Evolutionary conservation across 1,140 invertebrate species (phyloP).

Genomic region (Orius insidiosus): DNA sequence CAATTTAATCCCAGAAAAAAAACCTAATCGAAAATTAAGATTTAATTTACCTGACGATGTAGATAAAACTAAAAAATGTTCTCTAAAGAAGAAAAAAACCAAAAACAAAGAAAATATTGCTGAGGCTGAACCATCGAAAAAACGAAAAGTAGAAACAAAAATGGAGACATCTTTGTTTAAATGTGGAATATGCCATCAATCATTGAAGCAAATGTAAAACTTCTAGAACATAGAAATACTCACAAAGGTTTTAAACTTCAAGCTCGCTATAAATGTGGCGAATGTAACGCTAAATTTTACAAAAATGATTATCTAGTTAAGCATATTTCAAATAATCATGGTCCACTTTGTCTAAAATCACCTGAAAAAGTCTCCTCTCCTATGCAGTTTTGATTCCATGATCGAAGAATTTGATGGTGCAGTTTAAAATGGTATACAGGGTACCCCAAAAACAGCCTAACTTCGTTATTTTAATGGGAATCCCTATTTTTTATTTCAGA

Average conservation of each 20-base stretch:
- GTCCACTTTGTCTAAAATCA: constrained; percentile 20
- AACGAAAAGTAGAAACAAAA: constrained; percentile 3
- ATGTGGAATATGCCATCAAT: constrained; percentile 20
- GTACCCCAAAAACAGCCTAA: too few species aligned
- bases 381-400: too few species aligned
- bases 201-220: constrained; percentile 18
- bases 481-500: too few species aligned
- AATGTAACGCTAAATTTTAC: constrained; percentile 23
- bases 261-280: constrained; percentile 21
- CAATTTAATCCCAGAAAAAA: constrained; percentile 2
- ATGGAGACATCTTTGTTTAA: constrained; percentile 17
- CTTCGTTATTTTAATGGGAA: too few species aligned
- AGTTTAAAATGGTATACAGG: too few species aligned
- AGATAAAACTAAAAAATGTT: background rate
- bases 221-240: constrained; percentile 19
- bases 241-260: constrained; percentile 20
- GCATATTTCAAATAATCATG: constrained; percentile 21
- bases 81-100: too few species aligned
- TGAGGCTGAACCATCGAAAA: constrained; percentile 1
- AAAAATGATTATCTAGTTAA: constrained; percentile 22
- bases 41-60: constrained; percentile 20
- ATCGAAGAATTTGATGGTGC: too few species aligned
- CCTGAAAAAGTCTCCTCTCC: background rate
- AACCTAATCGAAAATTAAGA: constrained; percentile 18
- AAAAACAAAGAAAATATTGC: too few species aligned